These are phyloP conservation scores for Oncorhynchus masou DNA, from an alignment of 2,113 vertebrate species.

Conservation along the genomic window DNA sequence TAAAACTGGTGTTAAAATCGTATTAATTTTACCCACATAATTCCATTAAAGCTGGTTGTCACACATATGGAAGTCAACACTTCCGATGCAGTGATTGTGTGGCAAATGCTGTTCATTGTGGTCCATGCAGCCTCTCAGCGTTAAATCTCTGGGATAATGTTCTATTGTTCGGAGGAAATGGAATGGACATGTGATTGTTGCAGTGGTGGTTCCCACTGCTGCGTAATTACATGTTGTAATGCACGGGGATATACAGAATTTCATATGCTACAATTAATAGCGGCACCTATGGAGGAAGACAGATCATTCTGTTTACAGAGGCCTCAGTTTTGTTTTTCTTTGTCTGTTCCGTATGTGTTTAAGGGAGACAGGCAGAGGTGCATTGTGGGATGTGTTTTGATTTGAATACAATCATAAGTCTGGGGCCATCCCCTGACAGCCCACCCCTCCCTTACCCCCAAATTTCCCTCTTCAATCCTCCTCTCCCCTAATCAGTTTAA, in stretches of 20 bases:
- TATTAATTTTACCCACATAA: neutral
- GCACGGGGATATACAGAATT: constrained; percentile 14
- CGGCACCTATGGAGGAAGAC: constrained; percentile 46
- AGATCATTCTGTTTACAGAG: constrained; percentile 63
- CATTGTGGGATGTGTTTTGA: constrained; percentile 82
- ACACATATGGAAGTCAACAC: constrained; percentile 12
- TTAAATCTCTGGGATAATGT: constrained; percentile 18
- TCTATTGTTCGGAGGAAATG: constrained; percentile 29
- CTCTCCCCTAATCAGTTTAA: constrained; percentile 77
- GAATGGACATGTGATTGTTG: constrained; percentile 42
- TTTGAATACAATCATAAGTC: constrained; percentile 81
- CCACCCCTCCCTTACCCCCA: constrained; percentile 55
- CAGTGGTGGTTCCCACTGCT: constrained; percentile 30
- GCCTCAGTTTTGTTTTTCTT: constrained; percentile 68
- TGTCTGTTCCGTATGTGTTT: constrained; percentile 66
- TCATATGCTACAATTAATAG: constrained; percentile 44
- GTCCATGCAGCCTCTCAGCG: constrained; percentile 5
- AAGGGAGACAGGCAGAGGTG: constrained; percentile 62
- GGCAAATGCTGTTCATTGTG: constrained; percentile 5
- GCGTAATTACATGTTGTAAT: constrained; percentile 15
- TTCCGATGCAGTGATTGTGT: neutral
- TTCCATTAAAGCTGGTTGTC: neutral
- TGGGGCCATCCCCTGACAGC: constrained; percentile 50
- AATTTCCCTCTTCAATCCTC: constrained; percentile 73
- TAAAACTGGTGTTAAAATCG: neutral